Percentiles rank a stretch among this genome's conserved stretches.
Evolutionary conservation across 2,888 invertebrate genomes (phyloP).

Genomic region (Portevinia maculata): DNA sequence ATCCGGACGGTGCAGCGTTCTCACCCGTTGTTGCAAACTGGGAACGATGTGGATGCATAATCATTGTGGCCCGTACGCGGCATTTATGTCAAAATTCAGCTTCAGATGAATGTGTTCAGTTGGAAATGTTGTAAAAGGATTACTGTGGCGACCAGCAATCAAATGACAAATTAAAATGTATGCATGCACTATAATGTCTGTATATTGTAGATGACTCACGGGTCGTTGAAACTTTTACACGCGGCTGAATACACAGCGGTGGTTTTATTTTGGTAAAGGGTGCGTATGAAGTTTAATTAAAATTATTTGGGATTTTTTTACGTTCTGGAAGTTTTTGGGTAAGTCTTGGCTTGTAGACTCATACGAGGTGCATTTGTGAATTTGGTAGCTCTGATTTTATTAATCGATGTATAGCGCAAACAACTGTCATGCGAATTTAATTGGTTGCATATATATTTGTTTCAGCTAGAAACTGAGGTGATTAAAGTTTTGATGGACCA

Average conservation of each 20-base stretch:
- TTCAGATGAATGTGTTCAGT: conserved; percentile 53
- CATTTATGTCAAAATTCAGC: conserved; percentile 54
- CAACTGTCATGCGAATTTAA: conserved; percentile 11
- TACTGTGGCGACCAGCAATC: conserved; percentile 14
- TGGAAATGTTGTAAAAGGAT: conserved; percentile 24
- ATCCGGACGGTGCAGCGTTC: background rate
- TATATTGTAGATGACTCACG: conserved; percentile 4
- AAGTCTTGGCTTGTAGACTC: background rate
- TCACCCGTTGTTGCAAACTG: conserved; percentile 8
- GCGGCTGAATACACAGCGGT: conserved; percentile 5
- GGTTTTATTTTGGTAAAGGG: conserved; percentile 44
- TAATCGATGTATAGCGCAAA: conserved; percentile 21
- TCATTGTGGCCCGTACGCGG: conserved; percentile 43
- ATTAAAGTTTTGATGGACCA: too few relatives aligned
- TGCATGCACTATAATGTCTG: background rate
- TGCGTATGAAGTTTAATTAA: conserved; percentile 55
- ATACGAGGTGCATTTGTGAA: conserved; percentile 9
- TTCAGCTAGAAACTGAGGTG: too few relatives aligned
- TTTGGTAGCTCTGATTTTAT: conserved; percentile 23
- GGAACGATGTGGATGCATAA: conserved; percentile 43
- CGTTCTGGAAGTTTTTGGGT: background rate
- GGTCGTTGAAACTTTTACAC: conserved; percentile 36
- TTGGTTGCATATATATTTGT: background rate
- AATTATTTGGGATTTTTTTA: conserved; percentile 1
- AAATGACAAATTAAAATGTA: background rate